Evolutionary conservation across 2,113 vertebrate genomes (phyloP), one percentile per base, ranked within the genome.

Genomic region (Orycteropus afer): DNA sequence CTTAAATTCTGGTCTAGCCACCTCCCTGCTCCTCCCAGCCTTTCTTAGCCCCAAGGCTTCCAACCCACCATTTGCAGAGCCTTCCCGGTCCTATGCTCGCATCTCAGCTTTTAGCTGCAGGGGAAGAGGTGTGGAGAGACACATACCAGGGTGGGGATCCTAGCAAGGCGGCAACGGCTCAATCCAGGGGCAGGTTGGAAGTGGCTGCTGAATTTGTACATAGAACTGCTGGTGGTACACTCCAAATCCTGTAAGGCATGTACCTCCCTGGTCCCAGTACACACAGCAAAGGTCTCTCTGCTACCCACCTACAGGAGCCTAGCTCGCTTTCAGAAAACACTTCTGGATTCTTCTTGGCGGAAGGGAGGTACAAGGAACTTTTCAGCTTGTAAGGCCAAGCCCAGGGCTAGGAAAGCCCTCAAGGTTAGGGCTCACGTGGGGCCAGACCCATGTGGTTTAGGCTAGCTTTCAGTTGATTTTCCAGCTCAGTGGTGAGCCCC

Each of bases 51-150:
- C 45, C 1, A 20, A 78, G 61, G 63, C 67, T 79, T 37, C 69
- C 37, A n/a, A n/a, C 73, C 79, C 87, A 73, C 25, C 37, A 4
- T 42, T 57, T 23, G 65, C 80, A 37, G 27, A 49, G 55, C 37
- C n/a, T 63, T 51, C 45, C 57, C 34, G 2, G 42, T 37, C 32
- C 59, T 59, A 78, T 2, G 53, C 22, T 51, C 1, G 9, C 29
- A 73, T n/a, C n/a, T n/a, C n/a, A 89, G 89, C 51, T 85, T 78
- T 83, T 90, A 90, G 94, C 78, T 83, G 49, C 81, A 83, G 82
- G 85, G 61, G 1, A 82, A 96, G 40, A 93, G 87, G 82, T 32
- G 47, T 71, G 49, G 67, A 78, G 37, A 81, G 49, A 57, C 55
- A 85, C 87, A 74, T 95, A 83, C 59, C 95, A 81, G 89, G 94